phyloP scores from a whole-genome alignment of 2,888 invertebrate genomes.

The Autographa gamma region DNA sequence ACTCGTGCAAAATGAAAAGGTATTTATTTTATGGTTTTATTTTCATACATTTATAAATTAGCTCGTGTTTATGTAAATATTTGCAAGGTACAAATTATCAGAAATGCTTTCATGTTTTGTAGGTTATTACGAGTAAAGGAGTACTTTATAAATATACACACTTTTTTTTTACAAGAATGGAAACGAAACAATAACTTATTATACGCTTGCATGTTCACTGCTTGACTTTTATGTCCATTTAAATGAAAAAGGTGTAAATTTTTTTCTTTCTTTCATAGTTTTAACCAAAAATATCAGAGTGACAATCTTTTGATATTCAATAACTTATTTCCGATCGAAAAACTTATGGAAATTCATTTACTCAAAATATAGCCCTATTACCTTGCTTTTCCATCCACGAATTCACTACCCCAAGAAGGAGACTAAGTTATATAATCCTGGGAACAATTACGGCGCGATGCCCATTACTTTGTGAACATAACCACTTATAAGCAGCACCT shows the following conservation, averaged over 20 bases:
- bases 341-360: not conserved
- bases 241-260: too few species aligned
- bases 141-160: not conserved
- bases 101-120: not conserved
- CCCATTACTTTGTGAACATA: not conserved
- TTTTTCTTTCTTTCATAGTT: too few species aligned
- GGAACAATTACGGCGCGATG: not conserved
- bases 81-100: not conserved
- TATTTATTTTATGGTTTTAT: not conserved
- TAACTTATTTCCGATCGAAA: not conserved
- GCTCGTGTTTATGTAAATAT: not conserved
- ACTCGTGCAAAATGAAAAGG: constrained; percentile 16
- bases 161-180: not conserved
- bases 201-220: not conserved
- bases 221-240: too few species aligned
- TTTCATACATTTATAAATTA: constrained; percentile 1
- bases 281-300: not conserved
- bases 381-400: not conserved
- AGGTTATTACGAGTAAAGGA: not conserved
- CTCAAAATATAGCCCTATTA: not conserved
- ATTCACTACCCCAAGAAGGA: not conserved
- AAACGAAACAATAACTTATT: not conserved
- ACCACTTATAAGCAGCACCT: constrained; percentile 7
- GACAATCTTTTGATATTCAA: not conserved
- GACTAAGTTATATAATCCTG: not conserved